Percentiles rank a stretch among this genome's conserved stretches.
Conservation (phyloP, 2,113 vertebrate genomes). For the Marmota flaviventris region DNA sequence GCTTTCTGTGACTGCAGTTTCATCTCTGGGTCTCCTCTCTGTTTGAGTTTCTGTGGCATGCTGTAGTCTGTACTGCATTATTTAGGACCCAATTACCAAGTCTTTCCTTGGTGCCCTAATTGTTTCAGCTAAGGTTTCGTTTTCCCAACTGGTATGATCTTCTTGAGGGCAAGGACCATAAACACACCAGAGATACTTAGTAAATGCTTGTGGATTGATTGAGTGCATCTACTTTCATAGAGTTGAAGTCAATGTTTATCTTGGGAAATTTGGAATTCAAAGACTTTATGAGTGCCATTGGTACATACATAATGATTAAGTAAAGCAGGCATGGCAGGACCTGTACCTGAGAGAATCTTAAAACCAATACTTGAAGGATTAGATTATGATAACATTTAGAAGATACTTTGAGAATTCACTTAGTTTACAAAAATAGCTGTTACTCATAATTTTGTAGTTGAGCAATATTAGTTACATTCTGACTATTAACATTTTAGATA, state of each 20-base stretch:
- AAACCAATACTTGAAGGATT: conserved; percentile 36
- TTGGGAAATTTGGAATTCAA: neutral
- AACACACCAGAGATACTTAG: neutral
- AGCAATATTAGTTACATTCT: neutral
- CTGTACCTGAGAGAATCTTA: neutral
- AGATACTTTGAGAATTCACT: neutral
- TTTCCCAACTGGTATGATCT: neutral
- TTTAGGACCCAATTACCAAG: neutral
- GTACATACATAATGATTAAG: conserved; percentile 28
- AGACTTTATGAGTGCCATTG: neutral
- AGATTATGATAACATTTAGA: conserved; percentile 42
- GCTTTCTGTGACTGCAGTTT: neutral
- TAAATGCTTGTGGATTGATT: neutral
- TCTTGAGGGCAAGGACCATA: neutral
- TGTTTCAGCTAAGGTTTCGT: neutral
- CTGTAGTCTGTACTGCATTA: neutral
- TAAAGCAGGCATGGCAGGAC: conserved; percentile 22
- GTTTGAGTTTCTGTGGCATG: neutral
- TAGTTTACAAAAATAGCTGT: neutral
- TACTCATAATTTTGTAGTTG: neutral
- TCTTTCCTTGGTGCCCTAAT: neutral
- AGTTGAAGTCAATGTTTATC: neutral
- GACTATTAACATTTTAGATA: conserved; percentile 35
- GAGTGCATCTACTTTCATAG: neutral
- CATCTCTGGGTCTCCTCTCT: neutral